Conservation (phyloP, 2,113 vertebrate genomes). For the Hippocampus mohnikei region DNA sequence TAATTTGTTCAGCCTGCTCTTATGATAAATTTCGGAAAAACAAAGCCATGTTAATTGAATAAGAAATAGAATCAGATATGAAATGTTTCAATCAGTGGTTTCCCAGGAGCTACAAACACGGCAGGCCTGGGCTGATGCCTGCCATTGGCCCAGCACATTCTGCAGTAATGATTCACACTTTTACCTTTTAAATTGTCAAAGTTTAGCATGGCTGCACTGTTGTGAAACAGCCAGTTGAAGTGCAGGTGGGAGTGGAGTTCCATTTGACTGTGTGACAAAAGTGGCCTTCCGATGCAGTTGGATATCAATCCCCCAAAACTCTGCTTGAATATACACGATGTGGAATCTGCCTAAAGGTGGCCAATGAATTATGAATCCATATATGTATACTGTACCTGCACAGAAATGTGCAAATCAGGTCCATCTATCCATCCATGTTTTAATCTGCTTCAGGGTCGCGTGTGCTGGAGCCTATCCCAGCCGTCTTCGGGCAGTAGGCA, state of each 20-base stretch:
- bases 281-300: too few relatives aligned
- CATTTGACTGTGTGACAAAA: neutral
- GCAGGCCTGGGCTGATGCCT: neutral
- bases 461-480: too few relatives aligned
- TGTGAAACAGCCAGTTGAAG: neutral
- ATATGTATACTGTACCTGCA: too few relatives aligned
- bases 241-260: neutral
- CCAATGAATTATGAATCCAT: too few relatives aligned
- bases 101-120: constrained; percentile 3
- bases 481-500: too few relatives aligned
- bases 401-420: too few relatives aligned
- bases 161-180: constrained; percentile 6
- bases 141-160: neutral
- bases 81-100: constrained; percentile 3
- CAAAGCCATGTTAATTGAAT: constrained; percentile 16
- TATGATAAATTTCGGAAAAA: constrained; percentile 27
- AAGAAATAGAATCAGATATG: constrained; percentile 21
- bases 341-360: too few relatives aligned
- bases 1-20: constrained; percentile 31
- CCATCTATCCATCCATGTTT: too few relatives aligned
- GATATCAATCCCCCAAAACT: neutral
- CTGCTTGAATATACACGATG: neutral
- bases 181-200: neutral
- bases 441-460: too few relatives aligned
- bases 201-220: neutral